Evolutionary conservation across 2,113 vertebrate genomes (phyloP).

Genomic region (Semnornis frantzii): DNA sequence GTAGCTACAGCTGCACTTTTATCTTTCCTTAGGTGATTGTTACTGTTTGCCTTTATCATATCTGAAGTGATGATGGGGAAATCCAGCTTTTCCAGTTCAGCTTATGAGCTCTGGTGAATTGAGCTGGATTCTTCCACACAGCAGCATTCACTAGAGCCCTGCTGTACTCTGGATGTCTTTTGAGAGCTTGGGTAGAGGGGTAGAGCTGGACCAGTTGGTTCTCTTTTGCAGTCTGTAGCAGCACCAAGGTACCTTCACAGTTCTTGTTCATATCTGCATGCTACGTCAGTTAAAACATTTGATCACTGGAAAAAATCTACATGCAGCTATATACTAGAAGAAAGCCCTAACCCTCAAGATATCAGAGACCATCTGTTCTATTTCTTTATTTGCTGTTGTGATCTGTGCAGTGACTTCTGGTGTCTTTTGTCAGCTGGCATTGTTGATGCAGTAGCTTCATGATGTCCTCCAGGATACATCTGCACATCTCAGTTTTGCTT

Average conservation of each 20-base stretch:
- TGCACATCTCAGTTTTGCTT: background rate
- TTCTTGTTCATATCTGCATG: background rate
- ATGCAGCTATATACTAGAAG: background rate
- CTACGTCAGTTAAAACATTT: background rate
- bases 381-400: background rate
- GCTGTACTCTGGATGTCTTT: background rate
- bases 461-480: background rate
- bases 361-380: background rate
- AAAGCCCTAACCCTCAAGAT: background rate
- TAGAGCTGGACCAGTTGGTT: background rate
- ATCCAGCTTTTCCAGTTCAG: background rate
- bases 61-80: background rate
- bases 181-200: background rate
- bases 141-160: background rate
- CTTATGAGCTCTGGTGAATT: background rate
- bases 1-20: background rate
- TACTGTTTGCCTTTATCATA: background rate
- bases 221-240: background rate
- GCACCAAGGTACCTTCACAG: background rate
- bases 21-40: background rate
- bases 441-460: background rate
- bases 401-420: background rate
- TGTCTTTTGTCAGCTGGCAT: background rate
- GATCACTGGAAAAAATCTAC: background rate
- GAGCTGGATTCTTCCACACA: background rate